Base-by-base conservation (phyloP, 2,888 invertebrate species). In the Arge pagana region DNA sequence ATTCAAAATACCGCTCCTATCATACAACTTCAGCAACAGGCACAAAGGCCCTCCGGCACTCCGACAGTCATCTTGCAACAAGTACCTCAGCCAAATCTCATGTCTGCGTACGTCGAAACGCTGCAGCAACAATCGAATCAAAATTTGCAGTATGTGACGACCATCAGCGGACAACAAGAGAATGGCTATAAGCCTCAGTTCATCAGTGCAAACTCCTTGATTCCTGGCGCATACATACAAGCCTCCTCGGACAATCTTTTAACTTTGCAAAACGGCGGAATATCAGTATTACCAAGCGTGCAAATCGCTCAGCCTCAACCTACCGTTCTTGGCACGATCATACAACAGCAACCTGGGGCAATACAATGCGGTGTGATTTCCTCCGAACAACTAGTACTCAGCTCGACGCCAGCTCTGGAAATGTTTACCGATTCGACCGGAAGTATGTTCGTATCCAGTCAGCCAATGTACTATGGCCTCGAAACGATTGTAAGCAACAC, bases 401-500 rank as follows among this genome's bases (percentile, higher is more conserved):
- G 86, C 21, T 82, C 84, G 0, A 78, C 84, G 4, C 84, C 84
- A 10, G 82, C 84, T 1, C 68, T 85, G 45, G 85, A 85, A 72
- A 84, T 85, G 82, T 84, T 84, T 10, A 81, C 83, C 8, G 83
- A 85, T 70, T 68, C 76, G 2, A 67, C 74, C 11, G 68, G 74
- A n/a, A 75, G 76, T 42, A 72, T 77, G 69, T 77, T 75, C 43
- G 71, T 78, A 21, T 70, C 85, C 2, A 85, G 86, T 11, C 89
- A 89, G 63, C 90, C 90, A 3, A 85, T 91, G 65, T 90, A 89
- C 66, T 90, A 90, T 64, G 90, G 90, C 1, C 79, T 91, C 57
- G 91, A 92, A 77, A 91, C 91, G 0, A 90, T 91, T 49, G 91
- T 92, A 2, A 90, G 90, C 74, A 92, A 91, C 67, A 91, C 91